A percentile compares a stretch with the other conserved stretches of the same genome.
phyloP scores from a whole-genome alignment of 2,113 vertebrate species.

The Gobius niger region DNA sequence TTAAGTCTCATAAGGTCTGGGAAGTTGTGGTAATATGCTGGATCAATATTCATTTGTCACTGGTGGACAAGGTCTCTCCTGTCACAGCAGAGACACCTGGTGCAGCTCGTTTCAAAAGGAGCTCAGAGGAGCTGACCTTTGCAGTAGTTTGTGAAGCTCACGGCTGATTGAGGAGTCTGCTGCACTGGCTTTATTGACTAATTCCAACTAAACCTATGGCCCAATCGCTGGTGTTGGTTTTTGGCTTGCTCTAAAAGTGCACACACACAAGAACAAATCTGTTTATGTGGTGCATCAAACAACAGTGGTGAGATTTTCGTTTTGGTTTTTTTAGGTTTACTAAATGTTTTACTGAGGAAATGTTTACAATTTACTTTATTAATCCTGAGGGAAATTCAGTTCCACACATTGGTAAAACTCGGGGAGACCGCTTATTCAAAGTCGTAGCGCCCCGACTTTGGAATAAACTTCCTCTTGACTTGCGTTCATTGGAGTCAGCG shows the following conservation, averaged over 20 bases:
- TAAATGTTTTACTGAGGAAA: too few relatives aligned
- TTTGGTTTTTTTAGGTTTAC: too few relatives aligned
- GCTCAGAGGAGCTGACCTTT: conserved; percentile 67
- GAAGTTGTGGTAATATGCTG: conserved; percentile 53
- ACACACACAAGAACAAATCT: not conserved
- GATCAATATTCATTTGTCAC: conserved; percentile 69
- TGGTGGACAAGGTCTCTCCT: conserved; percentile 38
- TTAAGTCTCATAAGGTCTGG: conserved; percentile 50
- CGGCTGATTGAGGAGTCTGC: conserved; percentile 38
- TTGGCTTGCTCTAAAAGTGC: not conserved
- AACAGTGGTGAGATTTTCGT: not conserved
- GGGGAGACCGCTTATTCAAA: too few relatives aligned
- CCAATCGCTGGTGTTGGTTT: conserved; percentile 16
- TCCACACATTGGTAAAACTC: too few relatives aligned
- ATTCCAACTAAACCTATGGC: conserved; percentile 34
- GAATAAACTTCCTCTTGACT: too few relatives aligned
- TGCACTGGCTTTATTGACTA: conserved; percentile 38
- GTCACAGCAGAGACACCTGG: conserved; percentile 54
- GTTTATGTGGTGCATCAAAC: not conserved
- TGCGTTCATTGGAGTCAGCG: too few relatives aligned
- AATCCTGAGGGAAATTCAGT: too few relatives aligned
- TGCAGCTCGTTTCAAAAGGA: conserved; percentile 33
- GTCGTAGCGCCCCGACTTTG: too few relatives aligned
- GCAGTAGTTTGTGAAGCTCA: conserved; percentile 27
- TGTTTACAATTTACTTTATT: too few relatives aligned